A percentile compares a stretch with the other conserved stretches of the same genome.
phyloP scores from a whole-genome alignment of 2,888 invertebrate species.

The Melipona bicolor region DNA sequence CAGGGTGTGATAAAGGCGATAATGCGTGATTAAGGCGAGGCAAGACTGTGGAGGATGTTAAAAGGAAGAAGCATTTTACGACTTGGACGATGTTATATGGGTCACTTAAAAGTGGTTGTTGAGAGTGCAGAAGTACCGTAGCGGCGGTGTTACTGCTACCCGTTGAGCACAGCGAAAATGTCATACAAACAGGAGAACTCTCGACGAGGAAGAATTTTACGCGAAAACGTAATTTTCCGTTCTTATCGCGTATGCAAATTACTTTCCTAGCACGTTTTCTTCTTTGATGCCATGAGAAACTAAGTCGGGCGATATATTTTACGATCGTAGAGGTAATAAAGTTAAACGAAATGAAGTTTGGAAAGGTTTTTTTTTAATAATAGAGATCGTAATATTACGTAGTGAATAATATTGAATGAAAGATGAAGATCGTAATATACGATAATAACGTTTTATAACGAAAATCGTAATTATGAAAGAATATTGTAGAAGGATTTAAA shows the following conservation, averaged over 20 bases:
- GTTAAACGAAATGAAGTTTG: not conserved
- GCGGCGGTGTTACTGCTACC: not conserved
- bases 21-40: too few relatives aligned
- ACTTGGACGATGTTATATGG: conserved; percentile 1
- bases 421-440: too few relatives aligned
- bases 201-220: not conserved
- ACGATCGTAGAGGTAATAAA: not conserved
- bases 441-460: too few relatives aligned
- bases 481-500: too few relatives aligned
- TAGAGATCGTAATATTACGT: too few relatives aligned
- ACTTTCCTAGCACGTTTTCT: not conserved
- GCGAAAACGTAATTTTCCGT: conserved; percentile 1
- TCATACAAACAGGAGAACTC: not conserved
- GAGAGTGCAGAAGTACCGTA: not conserved
- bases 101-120: conserved; percentile 17
- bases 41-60: not conserved
- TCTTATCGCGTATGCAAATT: conserved; percentile 1
- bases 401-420: too few relatives aligned
- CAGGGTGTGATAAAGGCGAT: not conserved
- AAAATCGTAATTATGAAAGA: too few relatives aligned
- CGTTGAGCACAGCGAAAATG: conserved; percentile 2
- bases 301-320: not conserved
- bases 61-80: conserved; percentile 15
- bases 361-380: not conserved
- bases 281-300: too few relatives aligned